A percentile compares a stretch with the other conserved stretches of the same genome.
phyloP scores from a whole-genome alignment of 1,140 invertebrate species.

The Pseudobourletiella spinata region DNA sequence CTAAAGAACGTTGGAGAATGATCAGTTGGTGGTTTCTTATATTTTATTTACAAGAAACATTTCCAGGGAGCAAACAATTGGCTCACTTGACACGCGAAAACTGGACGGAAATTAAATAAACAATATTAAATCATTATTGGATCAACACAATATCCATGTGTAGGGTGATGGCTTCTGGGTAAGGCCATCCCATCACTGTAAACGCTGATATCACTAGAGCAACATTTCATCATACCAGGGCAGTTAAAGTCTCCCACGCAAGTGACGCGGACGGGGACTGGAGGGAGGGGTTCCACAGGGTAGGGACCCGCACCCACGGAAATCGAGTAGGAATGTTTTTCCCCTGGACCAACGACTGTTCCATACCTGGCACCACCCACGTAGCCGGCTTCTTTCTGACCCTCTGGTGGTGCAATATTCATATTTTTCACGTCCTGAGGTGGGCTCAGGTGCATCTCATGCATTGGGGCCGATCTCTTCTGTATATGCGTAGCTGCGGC shows the following conservation, averaged over 20 bases:
- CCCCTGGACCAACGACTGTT: background rate
- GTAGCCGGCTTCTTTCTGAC: background rate
- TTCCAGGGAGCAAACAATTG: background rate
- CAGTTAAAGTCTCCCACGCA: constrained; percentile 30
- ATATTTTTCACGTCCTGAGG: background rate
- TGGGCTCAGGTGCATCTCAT: background rate
- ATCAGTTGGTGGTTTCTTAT: background rate
- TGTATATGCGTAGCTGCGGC: background rate
- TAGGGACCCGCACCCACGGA: background rate
- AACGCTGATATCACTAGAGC: constrained; percentile 17
- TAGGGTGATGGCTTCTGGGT: constrained; percentile 13
- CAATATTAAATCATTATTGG: constrained; percentile 2
- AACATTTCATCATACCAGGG: constrained; percentile 25
- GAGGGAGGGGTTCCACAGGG: background rate
- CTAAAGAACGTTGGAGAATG: background rate
- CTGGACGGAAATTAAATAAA: background rate
- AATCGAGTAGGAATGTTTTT: background rate
- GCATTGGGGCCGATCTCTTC: no score
- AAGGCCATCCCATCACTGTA: constrained; percentile 8
- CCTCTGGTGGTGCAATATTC: background rate
- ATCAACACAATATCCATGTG: constrained; percentile 21
- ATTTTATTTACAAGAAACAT: background rate
- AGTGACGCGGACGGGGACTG: background rate
- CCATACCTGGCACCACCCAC: background rate
- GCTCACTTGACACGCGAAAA: background rate